Base-by-base conservation (phyloP, 2,113 vertebrate species). In the Isurus oxyrinchus region DNA sequence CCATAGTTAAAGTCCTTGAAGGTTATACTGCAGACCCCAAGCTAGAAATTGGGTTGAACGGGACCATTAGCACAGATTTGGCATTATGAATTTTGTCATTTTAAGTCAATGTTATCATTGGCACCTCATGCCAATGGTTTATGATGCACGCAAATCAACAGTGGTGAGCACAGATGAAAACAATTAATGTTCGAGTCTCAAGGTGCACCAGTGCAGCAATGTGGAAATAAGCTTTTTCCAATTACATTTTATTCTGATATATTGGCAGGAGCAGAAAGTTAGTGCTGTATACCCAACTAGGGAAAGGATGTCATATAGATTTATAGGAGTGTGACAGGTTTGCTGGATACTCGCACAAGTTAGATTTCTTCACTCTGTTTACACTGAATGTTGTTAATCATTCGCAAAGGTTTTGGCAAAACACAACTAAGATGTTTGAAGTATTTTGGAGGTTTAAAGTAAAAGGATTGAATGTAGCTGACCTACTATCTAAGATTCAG, bases 371-470 rank as follows among this genome's bases (percentile, higher is more conserved):
- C 14, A 55, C 31, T 67, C 31, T 96, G 49, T 55, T 79, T 61
- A 96, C 96, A 44, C 55, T 87, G 86, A 76, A 55, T 96, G 84
- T 27, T 95, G 66, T 96, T 96, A 59, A 96, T 96, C 40, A 63
- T 96, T 63, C 27, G 55, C 5, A 66, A 96, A 67, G 27, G 63
- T 61, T 40, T 87, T 40, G 31, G 81, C 72, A 81, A 96, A 49
- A 55, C 95, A 61, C 67, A 67, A 40, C 16, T 96, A 49, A 96
- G 94, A 96, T 96, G 76, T 27, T 11, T 96, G 31, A 87, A 88
- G 79, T 31, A 84, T 25, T 66, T 72, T 67, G 76, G 4, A 67
- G 59, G 40, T 96, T 97, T 61, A 96, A 96, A 94, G 95, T 96
- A 31, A 94, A 69, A 81, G 88, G 86, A 27, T 53, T 96, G 5